Evolutionary conservation across 2,888 invertebrate genomes (phyloP).

Genomic region (Lydus trimaculatus): DNA sequence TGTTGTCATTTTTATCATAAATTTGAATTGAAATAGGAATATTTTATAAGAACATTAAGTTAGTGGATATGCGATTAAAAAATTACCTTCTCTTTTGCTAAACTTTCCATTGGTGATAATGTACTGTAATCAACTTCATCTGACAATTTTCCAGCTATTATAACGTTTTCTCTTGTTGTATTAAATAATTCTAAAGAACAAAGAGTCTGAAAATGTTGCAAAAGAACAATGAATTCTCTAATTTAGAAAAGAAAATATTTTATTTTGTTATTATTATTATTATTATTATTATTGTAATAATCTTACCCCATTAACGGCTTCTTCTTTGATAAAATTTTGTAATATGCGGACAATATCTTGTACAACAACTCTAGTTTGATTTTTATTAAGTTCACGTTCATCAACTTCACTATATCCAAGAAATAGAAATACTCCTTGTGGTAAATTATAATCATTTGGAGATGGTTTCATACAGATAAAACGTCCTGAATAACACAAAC

Average conservation of each 20-base stretch:
- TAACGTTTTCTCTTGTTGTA: constrained; percentile 87
- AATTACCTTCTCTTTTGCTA: constrained; percentile 76
- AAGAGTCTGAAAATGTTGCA: constrained; percentile 71
- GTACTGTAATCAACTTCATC: constrained; percentile 69
- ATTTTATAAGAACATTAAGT: constrained; percentile 10
- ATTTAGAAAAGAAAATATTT: not conserved
- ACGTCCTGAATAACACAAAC: constrained; percentile 89
- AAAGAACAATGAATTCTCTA: not conserved
- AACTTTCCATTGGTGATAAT: constrained; percentile 70
- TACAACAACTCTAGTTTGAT: constrained; percentile 83
- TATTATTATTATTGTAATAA: constrained; percentile 14
- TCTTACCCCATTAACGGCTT: constrained; percentile 75
- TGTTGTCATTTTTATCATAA: not conserved
- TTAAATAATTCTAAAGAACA: constrained; percentile 86
- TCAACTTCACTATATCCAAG: constrained; percentile 92
- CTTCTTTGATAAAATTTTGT: constrained; percentile 78
- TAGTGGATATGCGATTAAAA: constrained; percentile 9
- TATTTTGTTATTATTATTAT: not conserved
- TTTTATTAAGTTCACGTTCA: constrained; percentile 77
- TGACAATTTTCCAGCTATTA: constrained; percentile 80
- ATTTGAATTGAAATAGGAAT: not conserved
- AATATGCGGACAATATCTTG: constrained; percentile 84
- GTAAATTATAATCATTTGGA: constrained; percentile 77
- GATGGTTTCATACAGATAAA: constrained; percentile 92
- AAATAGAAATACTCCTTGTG: constrained; percentile 87